Evolutionary conservation across 2,113 vertebrate genomes (phyloP).

Genomic region (Pluvianellus socialis): DNA sequence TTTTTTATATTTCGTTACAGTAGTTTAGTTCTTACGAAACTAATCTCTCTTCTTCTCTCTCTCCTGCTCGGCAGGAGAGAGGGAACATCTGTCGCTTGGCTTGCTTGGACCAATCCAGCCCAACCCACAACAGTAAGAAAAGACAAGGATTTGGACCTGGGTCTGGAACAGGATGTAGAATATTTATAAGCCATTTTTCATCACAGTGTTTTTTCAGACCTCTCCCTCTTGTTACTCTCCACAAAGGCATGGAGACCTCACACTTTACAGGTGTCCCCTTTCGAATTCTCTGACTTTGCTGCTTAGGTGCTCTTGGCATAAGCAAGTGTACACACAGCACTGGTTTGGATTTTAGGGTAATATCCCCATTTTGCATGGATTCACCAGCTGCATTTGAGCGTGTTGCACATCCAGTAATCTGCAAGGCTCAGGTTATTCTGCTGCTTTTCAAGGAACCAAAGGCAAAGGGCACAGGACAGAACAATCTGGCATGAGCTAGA

Average conservation of each 20-base stretch:
- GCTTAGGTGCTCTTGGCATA: neutral
- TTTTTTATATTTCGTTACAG: too few species aligned
- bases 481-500: neutral
- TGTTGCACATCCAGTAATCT: neutral
- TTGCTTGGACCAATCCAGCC: too few species aligned
- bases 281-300: neutral
- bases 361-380: neutral
- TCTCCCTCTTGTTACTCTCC: too few species aligned
- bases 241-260: neutral
- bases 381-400: neutral
- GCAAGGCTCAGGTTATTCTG: neutral
- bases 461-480: neutral
- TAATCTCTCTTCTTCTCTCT: too few species aligned
- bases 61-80: too few species aligned
- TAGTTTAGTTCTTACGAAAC: too few species aligned
- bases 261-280: neutral
- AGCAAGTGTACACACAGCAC: neutral
- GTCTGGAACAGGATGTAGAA: neutral
- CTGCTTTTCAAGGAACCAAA: neutral
- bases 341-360: neutral
- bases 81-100: too few species aligned
- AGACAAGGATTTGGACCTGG: neutral
- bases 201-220: neutral
- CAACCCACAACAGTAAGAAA: neutral
- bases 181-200: neutral